Evolutionary conservation across 2,888 invertebrate species (phyloP), one percentile per base, ranked within the genome.

Genomic region (Zygothrica quintamaculata): DNA sequence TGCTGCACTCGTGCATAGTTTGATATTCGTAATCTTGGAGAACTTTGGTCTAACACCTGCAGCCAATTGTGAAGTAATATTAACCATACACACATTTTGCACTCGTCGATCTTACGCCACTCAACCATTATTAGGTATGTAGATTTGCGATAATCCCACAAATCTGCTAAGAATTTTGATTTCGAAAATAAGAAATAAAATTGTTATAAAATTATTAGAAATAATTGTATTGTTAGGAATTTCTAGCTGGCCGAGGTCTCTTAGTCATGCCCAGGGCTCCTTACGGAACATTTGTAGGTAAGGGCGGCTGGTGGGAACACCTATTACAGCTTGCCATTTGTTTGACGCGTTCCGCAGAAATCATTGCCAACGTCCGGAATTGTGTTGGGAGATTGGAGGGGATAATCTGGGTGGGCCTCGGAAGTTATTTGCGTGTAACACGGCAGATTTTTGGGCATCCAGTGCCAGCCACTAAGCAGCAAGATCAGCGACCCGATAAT

Each of bases 131-230:
- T 93, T 64, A 97, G 93, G 91, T 97, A 97, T 70, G 95, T 94
- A 39, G 96, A 96, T 89, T 95, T 95, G 58, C 97, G 92, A 9
- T 93, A 92, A 3, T 95, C 94, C 72, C 97, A 94, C 89, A 98
- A 95, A 88, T 97, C 96, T 60, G 95, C 92, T 89, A 95, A 95
- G 92, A 99, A 98, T 91, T 96, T 95, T 46, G 97, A 97, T 92
- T 96, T 97, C 55, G 98, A 97, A 92, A 99, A 99, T 43, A 99
- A 92, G 90, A 97, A 93, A 48, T 97, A 96, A 92, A 98, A 98
- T 64, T 81, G 96, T 95, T 92, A 98, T 98, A 74, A 98, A 95
- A 90, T 95, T 94, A 82, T 98, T 94, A 53, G 96, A 94, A 90
- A 96, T 94, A 78, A 95, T 94, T 79, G 95, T n/a, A n/a, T n/a